Base-by-base conservation (phyloP, 30 jellyfish, hydroid and myxozoan genomes). In the Sanderia malayensis region DNA sequence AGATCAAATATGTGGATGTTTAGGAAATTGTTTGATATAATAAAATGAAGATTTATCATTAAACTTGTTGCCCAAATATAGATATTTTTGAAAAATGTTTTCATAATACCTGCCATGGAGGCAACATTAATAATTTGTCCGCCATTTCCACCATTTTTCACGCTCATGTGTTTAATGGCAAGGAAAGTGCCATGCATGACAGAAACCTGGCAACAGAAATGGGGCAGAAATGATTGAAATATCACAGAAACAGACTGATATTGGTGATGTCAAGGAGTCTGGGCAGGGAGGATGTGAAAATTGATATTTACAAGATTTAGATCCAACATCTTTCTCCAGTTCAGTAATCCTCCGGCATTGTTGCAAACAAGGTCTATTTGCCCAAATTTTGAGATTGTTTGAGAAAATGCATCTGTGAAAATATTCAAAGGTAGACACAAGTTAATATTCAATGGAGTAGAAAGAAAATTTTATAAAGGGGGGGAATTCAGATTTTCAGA, bases 281-380 rank as follows among this genome's bases (percentile, higher is more conserved):
- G n/a, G n/a, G n/a, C n/a, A n/a, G n/a, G n/a, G n/a, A n/a, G n/a
- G n/a, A n/a, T n/a, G 31, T 20, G 33, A 3, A 33, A 26, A 2
- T 6, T 26, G 3, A 32, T 11, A 46, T 87, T 52, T 33, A 84
- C 95, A 58, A 84, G 52, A 32, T 84, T 84, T 22, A 84, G 74
- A 15, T 74, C 82, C 26, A 84, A 76, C 26, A 65, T 67, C 23
- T 67, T 52, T 41, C 58, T 67, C 76, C 81, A 53, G 0, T 37
- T 10, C 33, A 73, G 11, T 13, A 68, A 2, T 20, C 58, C 71
- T 24, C 95, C 95, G 3, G 95, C 95, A 75, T 84, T 84, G 45
- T 84, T 84, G 47, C 95, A 84, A 17, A 84, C 81, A 15, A 84
- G 25, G 71, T 84, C 89, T 26, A 84, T 71, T 10, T 83, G 31